These are phyloP conservation scores for Mechanitis mazaeus DNA, from an alignment of 2,888 invertebrate genomes.

Conservation along the genomic window DNA sequence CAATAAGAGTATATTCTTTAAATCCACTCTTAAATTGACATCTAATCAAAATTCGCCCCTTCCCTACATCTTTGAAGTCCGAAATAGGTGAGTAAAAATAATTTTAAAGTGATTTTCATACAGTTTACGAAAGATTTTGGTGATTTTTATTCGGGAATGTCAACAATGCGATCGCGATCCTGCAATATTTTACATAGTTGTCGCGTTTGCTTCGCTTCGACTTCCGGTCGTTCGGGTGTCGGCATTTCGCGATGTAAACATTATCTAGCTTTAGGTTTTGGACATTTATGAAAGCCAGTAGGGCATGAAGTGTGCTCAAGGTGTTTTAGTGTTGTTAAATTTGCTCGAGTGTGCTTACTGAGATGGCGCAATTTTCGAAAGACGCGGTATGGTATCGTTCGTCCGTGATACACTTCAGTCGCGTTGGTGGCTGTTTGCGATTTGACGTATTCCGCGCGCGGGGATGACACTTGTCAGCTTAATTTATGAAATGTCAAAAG, in stretches of 20 bases:
- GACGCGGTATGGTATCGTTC: constrained; percentile 77
- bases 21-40: constrained; percentile 82
- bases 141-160: constrained; percentile 82
- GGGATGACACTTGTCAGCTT: constrained; percentile 75
- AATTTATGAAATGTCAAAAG: constrained; percentile 75
- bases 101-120: constrained; percentile 78
- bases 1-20: constrained; percentile 86
- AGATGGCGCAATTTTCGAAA: constrained; percentile 79
- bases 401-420: constrained; percentile 78
- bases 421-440: constrained; percentile 76
- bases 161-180: constrained; percentile 85
- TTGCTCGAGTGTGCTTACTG: constrained; percentile 74
- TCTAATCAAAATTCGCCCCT: constrained; percentile 80
- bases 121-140: constrained; percentile 77
- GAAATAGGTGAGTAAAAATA: constrained; percentile 84
- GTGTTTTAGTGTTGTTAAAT: constrained; percentile 75
- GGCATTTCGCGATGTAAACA: constrained; percentile 77
- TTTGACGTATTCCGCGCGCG: constrained; percentile 76
- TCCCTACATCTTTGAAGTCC: constrained; percentile 79
- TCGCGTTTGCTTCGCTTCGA: constrained; percentile 81
- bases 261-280: constrained; percentile 71
- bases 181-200: constrained; percentile 87
- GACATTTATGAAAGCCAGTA: constrained; percentile 65
- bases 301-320: constrained; percentile 73
- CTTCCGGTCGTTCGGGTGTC: constrained; percentile 76